phyloP scores from a whole-genome alignment of 2,113 vertebrate genomes.

The Zosterops borbonicus region DNA sequence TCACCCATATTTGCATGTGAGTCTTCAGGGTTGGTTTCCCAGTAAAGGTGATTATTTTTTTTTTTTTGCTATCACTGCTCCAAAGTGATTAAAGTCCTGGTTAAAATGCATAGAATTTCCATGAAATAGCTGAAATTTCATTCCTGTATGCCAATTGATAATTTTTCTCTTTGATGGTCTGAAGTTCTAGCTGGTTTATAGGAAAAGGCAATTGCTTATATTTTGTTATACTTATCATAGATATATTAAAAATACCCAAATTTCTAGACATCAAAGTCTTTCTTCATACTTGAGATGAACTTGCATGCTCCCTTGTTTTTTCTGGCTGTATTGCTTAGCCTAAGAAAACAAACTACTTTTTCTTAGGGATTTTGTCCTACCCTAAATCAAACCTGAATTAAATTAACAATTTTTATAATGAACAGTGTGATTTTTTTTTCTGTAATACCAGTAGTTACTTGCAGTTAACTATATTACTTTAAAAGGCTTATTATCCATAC shows the following conservation, averaged over 20 bases:
- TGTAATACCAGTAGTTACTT: not conserved
- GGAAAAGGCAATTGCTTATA: not conserved
- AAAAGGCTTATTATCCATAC: not conserved
- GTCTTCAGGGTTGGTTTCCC: not conserved
- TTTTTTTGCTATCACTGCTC: not conserved
- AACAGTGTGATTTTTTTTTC: not conserved
- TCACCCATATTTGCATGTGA: not conserved
- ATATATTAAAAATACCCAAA: not conserved
- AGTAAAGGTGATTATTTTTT: not conserved
- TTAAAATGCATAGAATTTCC: constrained; percentile 35
- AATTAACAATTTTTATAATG: not conserved
- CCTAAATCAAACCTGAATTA: not conserved
- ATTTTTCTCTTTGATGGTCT: not conserved
- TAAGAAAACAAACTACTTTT: not conserved
- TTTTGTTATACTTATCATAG: not conserved
- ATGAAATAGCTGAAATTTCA: not conserved
- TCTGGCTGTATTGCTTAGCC: not conserved
- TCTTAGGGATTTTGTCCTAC: not conserved
- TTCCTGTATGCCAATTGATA: not conserved
- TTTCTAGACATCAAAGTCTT: not conserved
- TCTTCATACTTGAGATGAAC: not conserved
- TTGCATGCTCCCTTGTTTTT: not conserved
- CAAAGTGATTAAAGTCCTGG: not conserved
- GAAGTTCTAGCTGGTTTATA: not conserved
- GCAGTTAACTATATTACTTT: not conserved